A percentile compares a stretch with the other conserved stretches of the same genome.
These are phyloP conservation scores for Buphagus erythrorhynchus DNA, from an alignment of 2,797 vertebrate species.

Conservation along the genomic window DNA sequence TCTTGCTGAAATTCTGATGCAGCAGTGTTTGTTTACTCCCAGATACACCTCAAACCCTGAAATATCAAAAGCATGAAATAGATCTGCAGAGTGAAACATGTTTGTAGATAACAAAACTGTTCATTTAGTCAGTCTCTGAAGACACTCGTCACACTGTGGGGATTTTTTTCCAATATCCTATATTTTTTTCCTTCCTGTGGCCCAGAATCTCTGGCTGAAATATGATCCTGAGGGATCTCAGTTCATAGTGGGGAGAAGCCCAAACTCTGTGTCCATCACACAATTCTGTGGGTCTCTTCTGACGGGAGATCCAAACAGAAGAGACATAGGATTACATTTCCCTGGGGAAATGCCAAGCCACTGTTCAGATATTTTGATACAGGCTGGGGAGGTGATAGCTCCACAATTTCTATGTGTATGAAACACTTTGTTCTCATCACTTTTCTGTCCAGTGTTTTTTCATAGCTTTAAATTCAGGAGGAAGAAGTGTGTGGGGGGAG, in stretches of 20 bases:
- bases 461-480: neutral
- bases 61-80: conserved; percentile 7
- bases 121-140: neutral
- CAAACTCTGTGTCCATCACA: neutral
- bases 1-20: neutral
- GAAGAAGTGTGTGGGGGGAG: fast-evolving
- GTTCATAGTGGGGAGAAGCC: neutral
- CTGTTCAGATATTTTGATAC: neutral
- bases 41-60: neutral
- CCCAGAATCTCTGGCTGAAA: neutral
- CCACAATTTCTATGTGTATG: neutral
- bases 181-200: neutral
- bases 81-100: neutral
- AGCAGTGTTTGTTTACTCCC: neutral
- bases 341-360: neutral
- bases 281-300: neutral
- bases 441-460: neutral
- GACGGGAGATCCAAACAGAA: neutral
- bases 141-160: neutral
- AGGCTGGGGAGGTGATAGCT: neutral
- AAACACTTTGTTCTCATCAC: neutral
- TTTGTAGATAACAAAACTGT: neutral
- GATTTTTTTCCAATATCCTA: neutral
- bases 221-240: neutral
- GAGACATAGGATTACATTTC: neutral